Evolutionary conservation across 2,888 invertebrate species (phyloP), one percentile per base, ranked within the genome.

Genomic region (Phaedon cochleariae): DNA sequence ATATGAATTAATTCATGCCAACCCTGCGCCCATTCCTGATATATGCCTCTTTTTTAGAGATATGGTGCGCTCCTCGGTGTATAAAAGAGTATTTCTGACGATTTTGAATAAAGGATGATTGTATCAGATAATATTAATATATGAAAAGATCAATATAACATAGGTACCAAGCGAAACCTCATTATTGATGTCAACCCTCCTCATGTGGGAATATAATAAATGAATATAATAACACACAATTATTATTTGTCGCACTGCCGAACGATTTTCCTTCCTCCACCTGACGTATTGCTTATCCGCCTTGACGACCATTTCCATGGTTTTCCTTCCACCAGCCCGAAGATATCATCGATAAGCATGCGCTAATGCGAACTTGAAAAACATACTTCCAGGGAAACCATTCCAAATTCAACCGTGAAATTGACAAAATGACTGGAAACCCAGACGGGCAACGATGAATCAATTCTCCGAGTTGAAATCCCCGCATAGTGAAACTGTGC

Each of bases 291-390:
- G 68, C 62, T 71, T 76, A 76, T 76, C 76, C 76, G 71, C 76
- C 77, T 64, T 76, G 71, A 71, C 73, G 67, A 77, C 75, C 67
- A 63, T 71, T 72, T 60, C 70, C 70, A 68, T 62, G 64, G 62
- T 60, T 65, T 66, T 70, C 70, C 57, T 45, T 26, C 41, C 17
- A n/a, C 15, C 71, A 73, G 73, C 34, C 57, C 57, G 73, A 75
- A 75, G 77, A 77, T 77, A 79, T 79, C 79, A 76, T 73, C 74
- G 74, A 51, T 69, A 79, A 75, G 79, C 80, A 80, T 79, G 80
- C 80, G 80, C 79, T 67, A 64, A 46, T 15, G 57, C 60, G 67
- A 60, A 67, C 22, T 60, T 65, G 69, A 67, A 73, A 73, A 76
- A 73, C 69, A 71, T 75, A 72, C 59, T 72, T 29, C 52, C 46